phyloP scores from a whole-genome alignment of 2,888 invertebrate species.

The Ennomos erosarius region DNA sequence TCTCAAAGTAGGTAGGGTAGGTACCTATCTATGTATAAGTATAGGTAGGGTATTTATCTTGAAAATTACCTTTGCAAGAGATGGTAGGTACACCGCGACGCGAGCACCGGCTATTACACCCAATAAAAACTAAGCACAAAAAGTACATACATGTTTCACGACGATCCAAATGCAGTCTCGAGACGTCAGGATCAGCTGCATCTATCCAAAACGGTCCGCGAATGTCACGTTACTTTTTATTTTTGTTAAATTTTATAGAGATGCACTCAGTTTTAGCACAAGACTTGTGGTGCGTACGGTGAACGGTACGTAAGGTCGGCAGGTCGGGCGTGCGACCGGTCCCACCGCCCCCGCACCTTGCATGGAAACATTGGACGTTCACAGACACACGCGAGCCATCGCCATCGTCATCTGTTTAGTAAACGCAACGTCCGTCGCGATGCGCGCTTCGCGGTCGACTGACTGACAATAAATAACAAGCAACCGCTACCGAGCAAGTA shows the following conservation, averaged over 20 bases:
- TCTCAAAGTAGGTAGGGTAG: too few relatives aligned
- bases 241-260: slow-evolving; percentile 43
- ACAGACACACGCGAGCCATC: slow-evolving; percentile 36
- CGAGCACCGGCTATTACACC: slow-evolving; percentile 26
- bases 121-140: slow-evolving; percentile 52
- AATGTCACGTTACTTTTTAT: slow-evolving; percentile 47
- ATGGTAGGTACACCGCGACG: slow-evolving; percentile 5
- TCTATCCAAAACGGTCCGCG: slow-evolving; percentile 50
- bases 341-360: slow-evolving; percentile 71
- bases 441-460: slow-evolving; percentile 40
- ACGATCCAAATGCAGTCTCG: slow-evolving; percentile 46
- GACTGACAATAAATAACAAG: slow-evolving; percentile 23
- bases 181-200: slow-evolving; percentile 48
- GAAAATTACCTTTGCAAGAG: not conserved
- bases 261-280: slow-evolving; percentile 71
- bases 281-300: slow-evolving; percentile 67
- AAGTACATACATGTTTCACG: slow-evolving; percentile 57
- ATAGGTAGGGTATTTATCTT: too few relatives aligned
- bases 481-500: slow-evolving; percentile 1
- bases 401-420: slow-evolving; percentile 37
- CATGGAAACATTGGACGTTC: slow-evolving; percentile 57
- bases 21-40: too few relatives aligned
- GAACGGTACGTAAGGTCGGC: slow-evolving; percentile 85
- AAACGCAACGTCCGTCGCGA: slow-evolving; percentile 47
- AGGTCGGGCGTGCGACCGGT: slow-evolving; percentile 79